Evolutionary conservation across 2,888 invertebrate genomes (phyloP).

Genomic region (Lottia scabra): DNA sequence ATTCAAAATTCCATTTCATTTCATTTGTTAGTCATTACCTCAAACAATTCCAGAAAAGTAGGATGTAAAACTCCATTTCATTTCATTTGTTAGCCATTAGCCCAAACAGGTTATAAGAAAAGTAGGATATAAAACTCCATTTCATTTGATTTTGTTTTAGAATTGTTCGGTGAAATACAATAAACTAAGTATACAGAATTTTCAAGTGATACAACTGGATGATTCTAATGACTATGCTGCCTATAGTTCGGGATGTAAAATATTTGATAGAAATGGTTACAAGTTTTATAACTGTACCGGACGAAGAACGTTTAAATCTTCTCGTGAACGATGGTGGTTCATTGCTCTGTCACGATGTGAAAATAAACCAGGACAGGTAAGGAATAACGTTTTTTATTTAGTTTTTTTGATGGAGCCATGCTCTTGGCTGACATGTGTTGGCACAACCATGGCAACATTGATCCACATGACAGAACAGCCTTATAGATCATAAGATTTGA

Average conservation of each 20-base stretch:
- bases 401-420: too few species aligned
- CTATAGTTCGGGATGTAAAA: neutral
- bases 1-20: too few species aligned
- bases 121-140: too few species aligned
- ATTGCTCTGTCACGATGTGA: conserved; percentile 85
- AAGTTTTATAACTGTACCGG: conserved; percentile 57
- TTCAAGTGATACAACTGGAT: neutral
- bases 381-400: neutral
- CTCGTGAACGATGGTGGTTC: conserved; percentile 94
- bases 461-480: too few species aligned
- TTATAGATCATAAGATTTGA: too few species aligned
- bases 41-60: too few species aligned
- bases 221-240: neutral
- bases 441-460: too few species aligned
- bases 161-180: neutral
- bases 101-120: too few species aligned
- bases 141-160: conserved; percentile 9
- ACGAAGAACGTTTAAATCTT: conserved; percentile 79
- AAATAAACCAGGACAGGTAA: conserved; percentile 72
- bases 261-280: conserved; percentile 21
- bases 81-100: too few species aligned
- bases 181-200: neutral
- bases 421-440: too few species aligned
- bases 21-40: too few species aligned
- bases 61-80: too few species aligned